Percentiles rank a stretch among this genome's conserved stretches.
These are phyloP conservation scores for Cynaeus angustus DNA, from an alignment of 2,888 invertebrate genomes.

Conservation along the genomic window DNA sequence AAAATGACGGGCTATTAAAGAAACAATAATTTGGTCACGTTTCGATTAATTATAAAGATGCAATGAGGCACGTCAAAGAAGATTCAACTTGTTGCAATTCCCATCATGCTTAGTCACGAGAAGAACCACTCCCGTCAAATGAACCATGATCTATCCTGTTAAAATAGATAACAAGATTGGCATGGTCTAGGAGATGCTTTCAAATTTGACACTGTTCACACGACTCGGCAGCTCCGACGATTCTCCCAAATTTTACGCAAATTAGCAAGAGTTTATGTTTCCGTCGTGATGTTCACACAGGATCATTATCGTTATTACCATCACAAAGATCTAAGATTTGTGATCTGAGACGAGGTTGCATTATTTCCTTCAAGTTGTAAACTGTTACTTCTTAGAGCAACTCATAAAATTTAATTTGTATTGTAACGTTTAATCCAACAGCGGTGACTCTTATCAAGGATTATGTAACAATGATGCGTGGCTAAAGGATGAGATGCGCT, in stretches of 20 bases:
- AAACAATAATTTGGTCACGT: constrained; percentile 41
- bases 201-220: constrained; percentile 22
- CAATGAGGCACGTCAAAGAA: constrained; percentile 37
- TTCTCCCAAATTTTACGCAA: constrained; percentile 9
- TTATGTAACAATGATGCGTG: constrained; percentile 11
- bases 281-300: constrained; percentile 19
- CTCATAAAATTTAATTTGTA: constrained; percentile 25
- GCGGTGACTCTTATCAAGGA: constrained; percentile 7
- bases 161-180: constrained; percentile 35
- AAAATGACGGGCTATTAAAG: constrained; percentile 21
- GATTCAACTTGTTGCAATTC: constrained; percentile 44
- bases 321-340: constrained; percentile 6
- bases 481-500: constrained; percentile 16
- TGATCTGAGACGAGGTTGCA: constrained; percentile 1
- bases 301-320: constrained; percentile 16
- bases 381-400: constrained; percentile 11
- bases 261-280: constrained; percentile 13
- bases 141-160: constrained; percentile 39
- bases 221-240: background rate
- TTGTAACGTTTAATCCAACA: background rate
- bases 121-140: constrained; percentile 40
- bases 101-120: constrained; percentile 44
- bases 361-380: background rate
- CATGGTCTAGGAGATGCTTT: constrained; percentile 9
- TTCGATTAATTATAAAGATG: constrained; percentile 45